Evolutionary conservation across 2,888 invertebrate genomes (phyloP).

Genomic region (Congeria kusceri): DNA sequence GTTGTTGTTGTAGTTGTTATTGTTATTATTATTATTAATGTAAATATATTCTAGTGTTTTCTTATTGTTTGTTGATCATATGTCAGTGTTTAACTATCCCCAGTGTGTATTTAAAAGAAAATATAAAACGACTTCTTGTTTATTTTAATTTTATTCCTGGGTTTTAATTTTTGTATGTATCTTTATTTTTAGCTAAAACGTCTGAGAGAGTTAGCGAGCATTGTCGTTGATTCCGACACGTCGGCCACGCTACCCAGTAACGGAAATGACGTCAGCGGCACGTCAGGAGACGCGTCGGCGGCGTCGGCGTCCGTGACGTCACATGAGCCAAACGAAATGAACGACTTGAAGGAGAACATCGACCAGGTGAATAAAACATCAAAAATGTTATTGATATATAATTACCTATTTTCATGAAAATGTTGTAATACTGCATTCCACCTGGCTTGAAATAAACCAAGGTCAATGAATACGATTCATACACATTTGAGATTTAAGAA

Average conservation of each 20-base stretch:
- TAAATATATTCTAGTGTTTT: too few species aligned
- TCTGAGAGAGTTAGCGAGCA: slow-evolving; percentile 72
- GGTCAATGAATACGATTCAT: too few species aligned
- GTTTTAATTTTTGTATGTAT: neutral
- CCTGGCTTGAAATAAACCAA: too few species aligned
- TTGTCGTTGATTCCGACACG: slow-evolving; percentile 69
- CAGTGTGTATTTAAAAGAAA: too few species aligned
- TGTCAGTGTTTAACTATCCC: neutral
- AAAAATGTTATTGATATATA: neutral
- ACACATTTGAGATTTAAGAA: too few species aligned
- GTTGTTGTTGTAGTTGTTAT: too few species aligned
- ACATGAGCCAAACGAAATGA: slow-evolving; percentile 26
- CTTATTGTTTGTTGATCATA: neutral
- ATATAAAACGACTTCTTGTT: neutral
- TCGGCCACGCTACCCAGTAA: slow-evolving; percentile 55
- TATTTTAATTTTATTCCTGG: neutral
- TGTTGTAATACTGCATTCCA: too few species aligned
- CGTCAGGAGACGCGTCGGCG: slow-evolving; percentile 45
- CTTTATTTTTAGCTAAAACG: slow-evolving; percentile 67
- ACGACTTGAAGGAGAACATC: slow-evolving; percentile 63
- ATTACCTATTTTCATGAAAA: too few species aligned
- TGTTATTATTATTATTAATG: too few species aligned
- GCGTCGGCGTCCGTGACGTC: slow-evolving; percentile 46
- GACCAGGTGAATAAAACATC: slow-evolving; percentile 54
- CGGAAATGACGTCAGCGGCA: slow-evolving; percentile 35